Conservation (phyloP, 2,888 invertebrate species). For the Cenopis cana region DNA sequence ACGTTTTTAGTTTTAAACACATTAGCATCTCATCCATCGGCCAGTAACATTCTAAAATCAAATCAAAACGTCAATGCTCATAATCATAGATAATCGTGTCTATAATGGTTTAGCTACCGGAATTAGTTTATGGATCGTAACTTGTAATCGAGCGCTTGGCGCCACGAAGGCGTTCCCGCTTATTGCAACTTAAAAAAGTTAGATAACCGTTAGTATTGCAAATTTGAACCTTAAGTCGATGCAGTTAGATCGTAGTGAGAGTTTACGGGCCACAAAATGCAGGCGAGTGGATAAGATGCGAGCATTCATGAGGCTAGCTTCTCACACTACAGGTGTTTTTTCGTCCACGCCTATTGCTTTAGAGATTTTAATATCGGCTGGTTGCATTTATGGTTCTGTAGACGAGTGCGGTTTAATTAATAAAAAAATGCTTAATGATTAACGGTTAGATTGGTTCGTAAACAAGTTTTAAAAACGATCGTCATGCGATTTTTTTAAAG, state of each 20-base stretch:
- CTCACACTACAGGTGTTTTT: slow-evolving; percentile 80
- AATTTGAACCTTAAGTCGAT: slow-evolving; percentile 53
- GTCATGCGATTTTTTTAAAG: neutral
- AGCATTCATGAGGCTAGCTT: slow-evolving; percentile 61
- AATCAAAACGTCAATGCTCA: slow-evolving; percentile 52
- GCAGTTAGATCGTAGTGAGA: slow-evolving; percentile 5
- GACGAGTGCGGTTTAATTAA: slow-evolving; percentile 21
- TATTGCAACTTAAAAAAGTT: slow-evolving; percentile 48
- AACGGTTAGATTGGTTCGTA: neutral
- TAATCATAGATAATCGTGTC: slow-evolving; percentile 67
- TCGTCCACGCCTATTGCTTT: slow-evolving; percentile 68
- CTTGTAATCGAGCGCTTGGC: slow-evolving; percentile 77
- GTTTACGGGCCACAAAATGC: slow-evolving; percentile 19
- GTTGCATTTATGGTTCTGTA: slow-evolving; percentile 29
- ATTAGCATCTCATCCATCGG: slow-evolving; percentile 44
- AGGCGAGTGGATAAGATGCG: slow-evolving; percentile 47
- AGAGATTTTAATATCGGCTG: slow-evolving; percentile 60
- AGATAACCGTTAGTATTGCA: slow-evolving; percentile 28
- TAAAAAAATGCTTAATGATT: slow-evolving; percentile 12
- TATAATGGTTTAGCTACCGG: slow-evolving; percentile 79
- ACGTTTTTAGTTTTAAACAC: slow-evolving; percentile 6
- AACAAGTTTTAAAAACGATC: neutral
- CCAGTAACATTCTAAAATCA: slow-evolving; percentile 47
- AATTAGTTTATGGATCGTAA: slow-evolving; percentile 82
- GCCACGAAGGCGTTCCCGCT: slow-evolving; percentile 76